phyloP scores from a whole-genome alignment of 2,888 invertebrate species.

The Caenorhabditis sp. region DNA sequence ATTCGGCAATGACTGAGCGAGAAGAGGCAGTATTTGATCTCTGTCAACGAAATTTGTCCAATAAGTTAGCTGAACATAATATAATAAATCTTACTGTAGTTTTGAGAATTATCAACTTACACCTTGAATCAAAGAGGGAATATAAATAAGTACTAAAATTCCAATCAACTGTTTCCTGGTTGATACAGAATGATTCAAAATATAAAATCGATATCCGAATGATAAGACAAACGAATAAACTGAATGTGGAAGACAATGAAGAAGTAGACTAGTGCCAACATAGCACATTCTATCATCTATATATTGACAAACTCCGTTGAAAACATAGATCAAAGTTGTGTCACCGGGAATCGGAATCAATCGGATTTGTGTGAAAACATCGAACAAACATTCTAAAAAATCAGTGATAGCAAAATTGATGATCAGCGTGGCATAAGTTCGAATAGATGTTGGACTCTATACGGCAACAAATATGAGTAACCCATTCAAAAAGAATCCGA shows the following conservation, averaged over 20 bases:
- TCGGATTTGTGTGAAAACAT: constrained; percentile 5
- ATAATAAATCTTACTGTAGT: background rate
- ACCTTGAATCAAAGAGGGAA: constrained; percentile 28
- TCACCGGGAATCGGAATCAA: constrained; percentile 14
- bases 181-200: constrained; percentile 13
- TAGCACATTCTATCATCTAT: constrained; percentile 10
- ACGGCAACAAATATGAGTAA: background rate
- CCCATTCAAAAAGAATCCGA: background rate
- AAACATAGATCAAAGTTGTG: constrained; percentile 14
- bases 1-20: constrained; percentile 14
- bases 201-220: constrained; percentile 21
- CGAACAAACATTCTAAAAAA: background rate
- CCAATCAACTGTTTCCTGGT: background rate
- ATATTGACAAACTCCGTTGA: constrained; percentile 20
- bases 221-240: constrained; percentile 27
- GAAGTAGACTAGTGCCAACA: constrained; percentile 24
- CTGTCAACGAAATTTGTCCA: constrained; percentile 32
- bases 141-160: constrained; percentile 10
- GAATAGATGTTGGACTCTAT: constrained; percentile 20
- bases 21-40: constrained; percentile 16
- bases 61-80: constrained; percentile 22
- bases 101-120: background rate
- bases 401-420: constrained; percentile 35
- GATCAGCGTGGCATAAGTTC: constrained; percentile 37
- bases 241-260: constrained; percentile 29